Conservation (phyloP, 2,113 vertebrate genomes). For the Nothocercus julius region DNA sequence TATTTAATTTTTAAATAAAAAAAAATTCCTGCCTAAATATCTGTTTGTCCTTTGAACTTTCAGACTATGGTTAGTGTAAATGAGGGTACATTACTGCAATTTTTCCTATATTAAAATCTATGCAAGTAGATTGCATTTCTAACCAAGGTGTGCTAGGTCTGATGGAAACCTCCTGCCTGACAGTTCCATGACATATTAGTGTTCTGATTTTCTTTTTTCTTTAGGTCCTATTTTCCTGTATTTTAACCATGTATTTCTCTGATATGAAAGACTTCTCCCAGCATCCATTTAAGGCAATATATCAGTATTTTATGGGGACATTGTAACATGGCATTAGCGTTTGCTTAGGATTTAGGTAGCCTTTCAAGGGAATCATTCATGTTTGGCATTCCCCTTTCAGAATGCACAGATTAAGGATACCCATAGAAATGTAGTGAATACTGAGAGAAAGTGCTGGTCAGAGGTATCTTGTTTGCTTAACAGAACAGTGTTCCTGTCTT, state of each 20-base stretch:
- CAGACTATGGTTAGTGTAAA: background rate
- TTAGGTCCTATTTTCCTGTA: background rate
- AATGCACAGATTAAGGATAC: background rate
- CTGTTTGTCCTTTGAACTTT: background rate
- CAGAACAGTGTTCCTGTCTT: background rate
- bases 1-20: background rate
- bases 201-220: background rate
- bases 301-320: background rate
- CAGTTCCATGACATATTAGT: background rate
- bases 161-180: background rate
- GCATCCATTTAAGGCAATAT: background rate
- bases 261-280: background rate
- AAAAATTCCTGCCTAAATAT: background rate
- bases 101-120: background rate
- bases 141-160: background rate
- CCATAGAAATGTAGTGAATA: background rate
- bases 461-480: background rate
- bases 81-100: background rate
- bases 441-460: background rate
- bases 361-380: background rate
- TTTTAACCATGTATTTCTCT: slow-evolving; percentile 5
- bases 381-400: background rate
- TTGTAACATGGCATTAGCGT: background rate
- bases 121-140: background rate
- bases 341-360: background rate